Base-by-base conservation (phyloP, 2,888 invertebrate species). In the Lepetodrilus schrolli region DNA sequence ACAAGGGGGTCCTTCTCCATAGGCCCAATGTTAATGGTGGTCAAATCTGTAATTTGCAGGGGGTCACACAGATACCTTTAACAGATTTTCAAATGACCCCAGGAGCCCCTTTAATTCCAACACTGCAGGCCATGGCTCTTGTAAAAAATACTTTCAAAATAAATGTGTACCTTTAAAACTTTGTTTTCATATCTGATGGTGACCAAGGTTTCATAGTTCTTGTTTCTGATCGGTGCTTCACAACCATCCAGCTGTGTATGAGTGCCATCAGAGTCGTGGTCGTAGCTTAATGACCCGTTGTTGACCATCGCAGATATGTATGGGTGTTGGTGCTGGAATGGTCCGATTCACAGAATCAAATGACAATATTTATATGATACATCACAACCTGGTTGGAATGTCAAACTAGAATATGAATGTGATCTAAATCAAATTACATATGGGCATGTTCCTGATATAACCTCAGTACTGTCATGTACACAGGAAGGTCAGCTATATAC, bases 261-360 rank as follows among this genome's bases (percentile, higher is more conserved):
- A 0, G 99, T 99, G 65, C 99, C 99, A 92, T 99, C 99, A 51
- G 96, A 92, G 89, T 99, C 99, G 91, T 99, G 99, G 91, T 99
- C 99, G 91, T 99, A 99, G 89, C 95, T 95, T 77, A 96, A 92
- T 1, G 95, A 93, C 17, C 99, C 99, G 91, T 99, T 99, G 91
- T 97, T 98, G 1, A 99, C 93, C 98, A 99, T 99, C 2, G 96
- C 97, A 72, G 98, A 98, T 84, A 99, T 94, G 91, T 96, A 99
- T 0, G 99, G 99, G 92, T 99, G 99, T 88, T 96, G 96, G 91
- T 99, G 99, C 98, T 98, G 91, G 17, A 80, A 78, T n/a, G 13
- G 17, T n/a, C n/a, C n/a, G n/a, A n/a, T 13, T 5, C 7, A 26
- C 26, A 51, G 3, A 71, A 79, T 72, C 80, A 76, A 80, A 80